These are phyloP conservation scores for Diglossa cyanea DNA, from an alignment of 2,797 vertebrate species.

Conservation along the genomic window DNA sequence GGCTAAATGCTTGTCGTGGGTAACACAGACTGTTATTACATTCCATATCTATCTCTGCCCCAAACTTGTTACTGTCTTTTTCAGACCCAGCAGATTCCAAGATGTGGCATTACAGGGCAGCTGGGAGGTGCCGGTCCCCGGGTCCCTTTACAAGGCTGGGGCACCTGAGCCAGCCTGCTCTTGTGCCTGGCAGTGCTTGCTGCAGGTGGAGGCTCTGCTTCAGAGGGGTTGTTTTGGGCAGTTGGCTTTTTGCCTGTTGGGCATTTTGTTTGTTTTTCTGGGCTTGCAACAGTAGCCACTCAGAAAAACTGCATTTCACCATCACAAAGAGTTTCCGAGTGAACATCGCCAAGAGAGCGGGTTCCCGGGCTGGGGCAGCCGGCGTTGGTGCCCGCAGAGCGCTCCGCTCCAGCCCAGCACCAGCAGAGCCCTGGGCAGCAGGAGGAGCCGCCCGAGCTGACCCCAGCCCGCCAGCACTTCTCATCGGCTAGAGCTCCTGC, in stretches of 20 bases:
- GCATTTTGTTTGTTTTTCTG: neutral
- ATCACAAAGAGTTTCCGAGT: rapidly evolving
- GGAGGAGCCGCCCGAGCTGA: neutral
- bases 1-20: neutral
- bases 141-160: neutral
- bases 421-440: neutral
- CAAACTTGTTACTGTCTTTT: no score
- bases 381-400: neutral
- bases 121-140: neutral
- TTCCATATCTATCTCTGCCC: neutral
- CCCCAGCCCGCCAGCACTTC: rapidly evolving
- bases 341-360: rapidly evolving
- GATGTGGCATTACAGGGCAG: no score
- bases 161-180: neutral
- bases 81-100: neutral
- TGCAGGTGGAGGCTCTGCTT: neutral
- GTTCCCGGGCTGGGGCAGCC: neutral
- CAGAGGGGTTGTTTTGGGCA: neutral
- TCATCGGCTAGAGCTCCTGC: neutral
- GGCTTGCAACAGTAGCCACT: neutral
- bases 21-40: neutral
- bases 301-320: neutral
- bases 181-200: neutral
- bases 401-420: neutral
- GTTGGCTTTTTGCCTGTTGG: neutral